phyloP scores from a whole-genome alignment of 2,888 invertebrate species.

The Strigamia crassipes region DNA sequence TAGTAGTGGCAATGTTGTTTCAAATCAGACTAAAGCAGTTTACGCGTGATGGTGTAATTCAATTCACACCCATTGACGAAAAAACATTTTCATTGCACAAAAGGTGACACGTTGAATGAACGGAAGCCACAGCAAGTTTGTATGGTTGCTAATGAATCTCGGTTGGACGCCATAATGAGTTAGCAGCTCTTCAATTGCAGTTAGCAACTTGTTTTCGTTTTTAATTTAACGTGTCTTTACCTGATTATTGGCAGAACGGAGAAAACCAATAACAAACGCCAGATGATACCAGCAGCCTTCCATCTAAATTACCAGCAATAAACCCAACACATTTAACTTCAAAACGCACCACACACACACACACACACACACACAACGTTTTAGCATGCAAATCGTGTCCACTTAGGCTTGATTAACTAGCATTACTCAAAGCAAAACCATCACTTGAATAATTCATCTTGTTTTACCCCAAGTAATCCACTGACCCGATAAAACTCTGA shows the following conservation, averaged over 20 bases:
- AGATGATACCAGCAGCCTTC: background rate
- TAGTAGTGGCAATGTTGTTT: background rate
- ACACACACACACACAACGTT: background rate
- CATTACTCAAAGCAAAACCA: background rate
- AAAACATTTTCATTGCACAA: constrained; percentile 7
- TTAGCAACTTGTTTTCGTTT: constrained; percentile 15
- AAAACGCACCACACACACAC: too few species aligned
- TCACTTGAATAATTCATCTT: background rate
- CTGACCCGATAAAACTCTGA: background rate
- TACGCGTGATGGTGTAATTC: background rate
- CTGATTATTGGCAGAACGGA: background rate
- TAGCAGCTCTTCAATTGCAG: constrained; percentile 31
- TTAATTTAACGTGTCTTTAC: background rate
- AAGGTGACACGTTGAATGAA: constrained; percentile 31
- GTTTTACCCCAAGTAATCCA: background rate
- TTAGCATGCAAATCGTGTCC: background rate
- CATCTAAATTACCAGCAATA: too few species aligned
- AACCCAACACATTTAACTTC: too few species aligned
- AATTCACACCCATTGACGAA: background rate
- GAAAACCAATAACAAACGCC: background rate
- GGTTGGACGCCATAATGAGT: constrained; percentile 31
- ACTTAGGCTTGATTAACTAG: background rate
- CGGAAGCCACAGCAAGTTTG: background rate
- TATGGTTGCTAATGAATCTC: constrained; percentile 12
- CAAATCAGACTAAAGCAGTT: background rate